A percentile compares a stretch with the other conserved stretches of the same genome.
Conservation (phyloP, 2,113 vertebrate genomes). For the Amphilophus citrinellus region DNA sequence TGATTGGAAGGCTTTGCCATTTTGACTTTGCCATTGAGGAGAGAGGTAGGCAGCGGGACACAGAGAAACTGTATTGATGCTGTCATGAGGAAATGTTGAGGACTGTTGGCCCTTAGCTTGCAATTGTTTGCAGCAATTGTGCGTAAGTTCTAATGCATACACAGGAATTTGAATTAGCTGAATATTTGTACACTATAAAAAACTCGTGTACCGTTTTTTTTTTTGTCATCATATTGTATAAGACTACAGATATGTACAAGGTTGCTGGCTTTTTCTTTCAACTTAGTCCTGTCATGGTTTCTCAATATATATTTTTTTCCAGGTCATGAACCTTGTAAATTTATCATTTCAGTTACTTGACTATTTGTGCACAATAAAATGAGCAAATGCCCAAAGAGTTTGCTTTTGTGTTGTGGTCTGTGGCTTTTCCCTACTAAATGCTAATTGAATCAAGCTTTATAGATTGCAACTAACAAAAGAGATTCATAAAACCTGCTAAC, state of each 20-base stretch:
- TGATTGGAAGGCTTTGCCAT: slow-evolving; percentile 80
- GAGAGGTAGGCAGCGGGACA: slow-evolving; percentile 19
- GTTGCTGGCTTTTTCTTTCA: neutral
- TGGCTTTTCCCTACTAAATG: neutral
- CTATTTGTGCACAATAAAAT: neutral
- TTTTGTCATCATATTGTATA: neutral
- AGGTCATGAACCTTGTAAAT: slow-evolving; percentile 11
- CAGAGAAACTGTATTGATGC: slow-evolving; percentile 12
- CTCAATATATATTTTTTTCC: slow-evolving; percentile 17
- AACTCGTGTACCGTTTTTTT: neutral
- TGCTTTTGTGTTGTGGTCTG: neutral
- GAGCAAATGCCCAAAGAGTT: neutral
- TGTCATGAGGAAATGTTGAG: slow-evolving; percentile 4
- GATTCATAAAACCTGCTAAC: neutral
- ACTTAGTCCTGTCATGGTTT: neutral
- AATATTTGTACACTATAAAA: neutral
- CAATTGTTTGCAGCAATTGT: slow-evolving; percentile 17
- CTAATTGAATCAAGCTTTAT: neutral
- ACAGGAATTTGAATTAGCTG: neutral
- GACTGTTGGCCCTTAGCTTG: slow-evolving; percentile 21
- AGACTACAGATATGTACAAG: neutral
- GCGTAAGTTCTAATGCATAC: neutral
- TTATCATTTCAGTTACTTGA: neutral
- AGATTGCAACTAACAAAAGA: neutral
- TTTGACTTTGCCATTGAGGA: slow-evolving; percentile 77